Evolutionary conservation across 2,797 vertebrate genomes (phyloP).

Genomic region (Eulemur coronatus): DNA sequence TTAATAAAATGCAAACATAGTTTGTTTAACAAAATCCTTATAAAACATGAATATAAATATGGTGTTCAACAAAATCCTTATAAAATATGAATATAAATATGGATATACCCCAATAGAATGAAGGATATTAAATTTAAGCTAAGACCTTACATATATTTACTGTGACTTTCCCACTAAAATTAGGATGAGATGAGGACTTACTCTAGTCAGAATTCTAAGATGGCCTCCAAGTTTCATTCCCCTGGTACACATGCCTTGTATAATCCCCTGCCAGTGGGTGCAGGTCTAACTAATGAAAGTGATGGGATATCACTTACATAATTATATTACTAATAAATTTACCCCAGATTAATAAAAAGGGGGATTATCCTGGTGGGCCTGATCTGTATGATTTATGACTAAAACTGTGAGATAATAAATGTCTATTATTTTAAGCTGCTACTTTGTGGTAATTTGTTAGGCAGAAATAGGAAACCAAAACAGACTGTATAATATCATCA

Average conservation of each 20-base stretch:
- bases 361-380: not conserved
- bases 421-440: not conserved
- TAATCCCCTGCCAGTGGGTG: not conserved
- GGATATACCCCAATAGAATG: not conserved
- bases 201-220: not conserved
- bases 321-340: not conserved
- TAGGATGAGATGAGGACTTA: not conserved
- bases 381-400: not conserved
- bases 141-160: not conserved
- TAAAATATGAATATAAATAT: not conserved
- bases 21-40: not conserved
- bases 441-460: not conserved
- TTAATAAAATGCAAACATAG: not conserved
- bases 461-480: conserved; percentile 17
- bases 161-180: not conserved
- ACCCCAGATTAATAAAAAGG: not conserved
- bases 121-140: not conserved
- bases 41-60: not conserved
- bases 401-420: not conserved
- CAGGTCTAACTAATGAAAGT: not conserved
- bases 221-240: not conserved
- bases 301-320: not conserved
- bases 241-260: not conserved
- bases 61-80: too few species aligned
- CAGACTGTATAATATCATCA: not conserved